Evolutionary conservation across 1,140 invertebrate genomes (phyloP).

Genomic region (Drosophila pandora): DNA sequence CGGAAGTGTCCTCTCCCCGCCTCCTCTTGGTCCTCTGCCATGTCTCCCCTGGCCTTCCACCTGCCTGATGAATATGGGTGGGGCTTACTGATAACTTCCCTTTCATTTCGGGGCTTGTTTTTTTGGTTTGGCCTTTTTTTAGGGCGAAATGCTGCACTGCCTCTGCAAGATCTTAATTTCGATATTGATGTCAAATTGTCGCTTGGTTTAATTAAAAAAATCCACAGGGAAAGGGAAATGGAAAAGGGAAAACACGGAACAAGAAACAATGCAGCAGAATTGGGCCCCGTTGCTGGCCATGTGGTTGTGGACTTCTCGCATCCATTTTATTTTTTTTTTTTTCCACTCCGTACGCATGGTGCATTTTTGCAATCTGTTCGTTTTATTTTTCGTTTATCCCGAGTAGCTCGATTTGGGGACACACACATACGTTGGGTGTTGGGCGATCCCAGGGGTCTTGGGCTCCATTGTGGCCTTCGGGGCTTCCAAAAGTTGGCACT

Average conservation of each 20-base stretch:
- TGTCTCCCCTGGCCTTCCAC: neutral
- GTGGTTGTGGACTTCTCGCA: slow-evolving; percentile 17
- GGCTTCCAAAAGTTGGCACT: slow-evolving; percentile 16
- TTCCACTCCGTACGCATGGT: slow-evolving; percentile 2
- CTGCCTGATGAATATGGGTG: slow-evolving; percentile 4
- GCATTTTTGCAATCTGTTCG: slow-evolving; percentile 18
- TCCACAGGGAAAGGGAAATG: slow-evolving; percentile 37
- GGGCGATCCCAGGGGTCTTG: neutral
- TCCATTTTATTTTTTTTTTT: slow-evolving; percentile 25
- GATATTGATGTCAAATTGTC: slow-evolving; percentile 82
- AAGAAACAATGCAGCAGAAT: slow-evolving; percentile 14
- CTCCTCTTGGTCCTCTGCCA: neutral
- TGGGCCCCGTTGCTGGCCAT: slow-evolving; percentile 8
- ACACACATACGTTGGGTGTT: slow-evolving; percentile 42
- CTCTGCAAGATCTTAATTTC: slow-evolving; percentile 78
- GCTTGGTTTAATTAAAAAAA: slow-evolving; percentile 76
- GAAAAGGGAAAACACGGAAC: slow-evolving; percentile 8
- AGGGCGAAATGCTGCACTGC: slow-evolving; percentile 11
- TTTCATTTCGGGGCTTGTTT: slow-evolving; percentile 35
- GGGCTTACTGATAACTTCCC: slow-evolving; percentile 36
- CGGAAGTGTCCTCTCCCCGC: slow-evolving; percentile 45
- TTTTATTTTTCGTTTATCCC: neutral
- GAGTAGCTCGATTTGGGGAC: slow-evolving; percentile 51
- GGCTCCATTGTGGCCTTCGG: slow-evolving; percentile 20
- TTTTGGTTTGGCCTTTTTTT: slow-evolving; percentile 4